phyloP scores from a whole-genome alignment of 2,888 invertebrate genomes.

The Polydrusus cervinus region DNA sequence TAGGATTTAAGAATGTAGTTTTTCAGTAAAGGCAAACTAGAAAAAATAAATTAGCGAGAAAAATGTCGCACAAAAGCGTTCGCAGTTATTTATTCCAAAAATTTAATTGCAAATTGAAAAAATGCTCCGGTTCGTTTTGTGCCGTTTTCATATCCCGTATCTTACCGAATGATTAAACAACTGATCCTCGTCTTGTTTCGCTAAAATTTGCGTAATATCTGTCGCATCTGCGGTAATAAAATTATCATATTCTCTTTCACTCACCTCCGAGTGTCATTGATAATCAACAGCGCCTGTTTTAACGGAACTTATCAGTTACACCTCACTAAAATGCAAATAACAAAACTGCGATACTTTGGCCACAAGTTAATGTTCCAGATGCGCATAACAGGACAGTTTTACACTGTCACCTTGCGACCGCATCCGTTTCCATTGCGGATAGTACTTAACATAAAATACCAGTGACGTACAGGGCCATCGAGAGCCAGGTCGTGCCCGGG shows the following conservation, averaged over 20 bases:
- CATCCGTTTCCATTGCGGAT: conserved; percentile 67
- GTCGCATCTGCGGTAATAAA: conserved; percentile 16
- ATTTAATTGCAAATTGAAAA: too few relatives aligned
- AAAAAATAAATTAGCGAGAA: too few relatives aligned
- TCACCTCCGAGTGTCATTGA: conserved; percentile 28
- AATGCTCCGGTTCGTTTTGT: neutral
- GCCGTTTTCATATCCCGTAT: neutral
- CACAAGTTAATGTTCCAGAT: conserved; percentile 43
- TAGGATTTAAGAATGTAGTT: too few relatives aligned
- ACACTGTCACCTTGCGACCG: conserved; percentile 68
- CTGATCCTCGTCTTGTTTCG: conserved; percentile 13
- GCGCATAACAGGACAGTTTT: conserved; percentile 61
- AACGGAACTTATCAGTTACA: conserved; percentile 36
- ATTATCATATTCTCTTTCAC: conserved; percentile 6
- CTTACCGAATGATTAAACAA: neutral
- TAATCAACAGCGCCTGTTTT: too few relatives aligned
- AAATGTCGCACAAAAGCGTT: too few relatives aligned
- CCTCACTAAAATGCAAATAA: conserved; percentile 35
- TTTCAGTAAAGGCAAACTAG: too few relatives aligned
- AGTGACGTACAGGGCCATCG: too few relatives aligned
- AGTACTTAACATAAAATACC: conserved; percentile 21
- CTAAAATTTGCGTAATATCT: conserved; percentile 7
- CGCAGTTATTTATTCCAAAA: too few relatives aligned
- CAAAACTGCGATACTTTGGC: conserved; percentile 33
- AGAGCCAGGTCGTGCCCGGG: too few relatives aligned